Evolutionary conservation across 2,797 vertebrate genomes (phyloP), one percentile per base, ranked within the genome.

Genomic region (Pangasius larnaudii): DNA sequence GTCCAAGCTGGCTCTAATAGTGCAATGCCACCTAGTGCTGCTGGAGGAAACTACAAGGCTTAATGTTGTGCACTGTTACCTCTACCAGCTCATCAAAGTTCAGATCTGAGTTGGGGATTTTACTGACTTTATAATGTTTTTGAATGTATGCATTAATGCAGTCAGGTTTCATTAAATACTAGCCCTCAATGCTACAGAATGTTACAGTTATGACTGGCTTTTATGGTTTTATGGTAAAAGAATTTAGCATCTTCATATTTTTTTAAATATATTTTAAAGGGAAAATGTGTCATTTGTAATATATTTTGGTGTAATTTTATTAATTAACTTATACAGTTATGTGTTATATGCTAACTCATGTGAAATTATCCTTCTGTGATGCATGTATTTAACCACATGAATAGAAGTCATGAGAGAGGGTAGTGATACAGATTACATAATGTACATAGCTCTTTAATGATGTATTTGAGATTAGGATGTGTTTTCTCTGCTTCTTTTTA

Each of bases 41-140:
- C 95, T 0, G 96, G 96, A 67, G 95, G 95, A 80, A 96, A 95
- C 65, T 88, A 89, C 85, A 96, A 95, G 86, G 0, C 93, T 42
- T 95, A 89, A 75, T 63, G 49, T 16, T 56, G 51, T 84, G 10
- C 42, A 84, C 19, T 71, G 81, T 84, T 84, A 49, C 16, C 8
- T 51, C 27, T 67, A 51, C 61, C n/a, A 33, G 42, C 61, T 83
- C 80, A 82, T 63, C 58, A 46, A 18, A 19, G 24, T 42, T 82
- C 1, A 46, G 13, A 4, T 39, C 39, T 46, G 59, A 67, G 9
- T 10, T 63, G 79, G 24, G 61, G 24, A 42, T 78, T 85, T 67
- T 77, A 53, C 36, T 78, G 46, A 58, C 63, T 78, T 33, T 33
- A 84, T 36, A 39, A 63, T 63, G 46, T 27, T 63, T 85, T 72